Conservation (phyloP, 2,888 invertebrate genomes). For the Ctena decussata region DNA sequence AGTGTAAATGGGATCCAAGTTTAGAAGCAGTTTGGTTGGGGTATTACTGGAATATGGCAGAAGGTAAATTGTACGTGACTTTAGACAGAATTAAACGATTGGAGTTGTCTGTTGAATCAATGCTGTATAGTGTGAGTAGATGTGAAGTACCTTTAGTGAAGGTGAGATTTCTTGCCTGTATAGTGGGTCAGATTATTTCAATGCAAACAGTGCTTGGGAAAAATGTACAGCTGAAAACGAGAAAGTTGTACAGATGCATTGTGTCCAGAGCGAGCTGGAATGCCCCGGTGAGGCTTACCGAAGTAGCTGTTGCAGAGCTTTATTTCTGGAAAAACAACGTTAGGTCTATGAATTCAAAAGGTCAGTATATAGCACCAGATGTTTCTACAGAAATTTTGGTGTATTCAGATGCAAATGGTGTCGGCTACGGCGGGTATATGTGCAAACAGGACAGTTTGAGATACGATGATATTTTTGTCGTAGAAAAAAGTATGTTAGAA, state of each 20-base stretch:
- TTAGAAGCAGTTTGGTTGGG: slow-evolving; percentile 27
- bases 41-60: not conserved
- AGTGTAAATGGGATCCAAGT: slow-evolving; percentile 29
- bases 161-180: slow-evolving; percentile 6
- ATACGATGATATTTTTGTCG: not conserved
- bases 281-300: slow-evolving; percentile 7
- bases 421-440: slow-evolving; percentile 26
- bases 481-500: too few relatives aligned
- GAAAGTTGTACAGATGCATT: slow-evolving; percentile 28
- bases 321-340: slow-evolving; percentile 16
- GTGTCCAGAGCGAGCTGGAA: slow-evolving; percentile 39
- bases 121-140: not conserved
- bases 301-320: slow-evolving; percentile 10
- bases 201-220: slow-evolving; percentile 25
- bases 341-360: not conserved
- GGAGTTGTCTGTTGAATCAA: not conserved
- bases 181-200: slow-evolving; percentile 33
- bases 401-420: slow-evolving; percentile 21
- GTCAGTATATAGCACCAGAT: not conserved
- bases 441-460: too few relatives aligned
- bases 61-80: slow-evolving; percentile 6
- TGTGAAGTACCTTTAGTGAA: not conserved
- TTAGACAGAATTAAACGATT: slow-evolving; percentile 20
- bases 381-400: not conserved
- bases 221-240: slow-evolving; percentile 2